These are phyloP conservation scores for Urocitellus parryii DNA, from an alignment of 2,113 vertebrate genomes.

Conservation along the genomic window DNA sequence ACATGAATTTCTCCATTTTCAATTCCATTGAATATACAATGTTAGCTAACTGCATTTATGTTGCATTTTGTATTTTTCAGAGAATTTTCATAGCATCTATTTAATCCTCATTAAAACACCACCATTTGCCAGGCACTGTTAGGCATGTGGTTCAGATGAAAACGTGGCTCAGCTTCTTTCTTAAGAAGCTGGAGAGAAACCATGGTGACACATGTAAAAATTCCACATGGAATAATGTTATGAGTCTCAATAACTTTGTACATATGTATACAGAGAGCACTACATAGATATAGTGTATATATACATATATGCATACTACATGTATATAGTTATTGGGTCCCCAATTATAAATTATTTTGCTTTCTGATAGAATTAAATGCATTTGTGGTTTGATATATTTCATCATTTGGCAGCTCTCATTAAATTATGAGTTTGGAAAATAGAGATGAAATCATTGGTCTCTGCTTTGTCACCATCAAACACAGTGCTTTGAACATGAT, in stretches of 20 bases:
- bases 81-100: background rate
- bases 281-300: background rate
- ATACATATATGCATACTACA: background rate
- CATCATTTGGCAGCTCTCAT: background rate
- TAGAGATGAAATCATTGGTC: background rate
- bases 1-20: slow-evolving; percentile 17
- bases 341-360: slow-evolving; percentile 23
- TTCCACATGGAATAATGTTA: background rate
- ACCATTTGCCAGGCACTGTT: background rate
- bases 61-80: slow-evolving; percentile 42
- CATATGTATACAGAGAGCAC: background rate
- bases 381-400: slow-evolving; percentile 27
- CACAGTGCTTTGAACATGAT: background rate
- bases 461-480: background rate
- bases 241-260: background rate
- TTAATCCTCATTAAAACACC: slow-evolving; percentile 5
- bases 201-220: background rate
- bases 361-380: background rate
- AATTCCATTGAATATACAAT: background rate
- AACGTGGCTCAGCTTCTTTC: background rate
- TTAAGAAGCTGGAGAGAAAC: background rate
- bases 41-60: background rate
- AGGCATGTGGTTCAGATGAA: background rate
- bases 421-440: background rate
- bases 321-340: background rate